phyloP scores from a whole-genome alignment of 2,888 invertebrate species.

The Tetragonisca angustula region DNA sequence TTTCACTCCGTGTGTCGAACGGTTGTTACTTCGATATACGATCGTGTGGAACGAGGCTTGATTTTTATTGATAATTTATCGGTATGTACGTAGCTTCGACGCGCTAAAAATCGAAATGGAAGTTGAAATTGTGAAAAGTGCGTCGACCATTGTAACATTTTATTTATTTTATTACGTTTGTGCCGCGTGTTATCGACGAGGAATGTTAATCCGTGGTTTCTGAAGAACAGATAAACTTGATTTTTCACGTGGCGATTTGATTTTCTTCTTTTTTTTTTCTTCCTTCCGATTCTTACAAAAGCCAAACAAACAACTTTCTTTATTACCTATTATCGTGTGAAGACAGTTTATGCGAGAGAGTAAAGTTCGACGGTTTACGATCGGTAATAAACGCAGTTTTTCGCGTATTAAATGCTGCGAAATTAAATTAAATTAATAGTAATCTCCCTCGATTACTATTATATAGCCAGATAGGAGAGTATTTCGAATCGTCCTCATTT shows the following conservation, averaged over 20 bases:
- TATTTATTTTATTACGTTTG: background rate
- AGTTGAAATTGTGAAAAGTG: background rate
- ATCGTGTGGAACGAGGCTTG: background rate
- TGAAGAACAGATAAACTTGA: background rate
- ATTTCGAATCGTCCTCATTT: too few relatives aligned
- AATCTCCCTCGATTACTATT: too few relatives aligned
- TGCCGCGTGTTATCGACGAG: background rate
- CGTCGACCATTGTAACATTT: background rate
- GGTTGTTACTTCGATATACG: background rate
- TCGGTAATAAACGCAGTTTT: too few relatives aligned
- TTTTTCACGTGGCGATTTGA: too few relatives aligned
- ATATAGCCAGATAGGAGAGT: too few relatives aligned
- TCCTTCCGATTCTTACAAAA: background rate
- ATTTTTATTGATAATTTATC: background rate
- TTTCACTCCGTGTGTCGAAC: background rate
- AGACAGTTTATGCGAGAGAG: background rate
- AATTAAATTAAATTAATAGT: too few relatives aligned
- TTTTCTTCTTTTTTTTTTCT: background rate
- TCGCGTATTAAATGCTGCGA: too few relatives aligned
- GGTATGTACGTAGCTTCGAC: too few relatives aligned
- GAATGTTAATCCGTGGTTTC: background rate
- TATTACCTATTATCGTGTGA: background rate
- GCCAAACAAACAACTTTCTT: background rate
- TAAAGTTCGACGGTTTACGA: too few relatives aligned
- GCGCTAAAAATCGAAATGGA: background rate